Conservation (phyloP, 2,113 vertebrate genomes). For the Orientallactaga bullata region DNA sequence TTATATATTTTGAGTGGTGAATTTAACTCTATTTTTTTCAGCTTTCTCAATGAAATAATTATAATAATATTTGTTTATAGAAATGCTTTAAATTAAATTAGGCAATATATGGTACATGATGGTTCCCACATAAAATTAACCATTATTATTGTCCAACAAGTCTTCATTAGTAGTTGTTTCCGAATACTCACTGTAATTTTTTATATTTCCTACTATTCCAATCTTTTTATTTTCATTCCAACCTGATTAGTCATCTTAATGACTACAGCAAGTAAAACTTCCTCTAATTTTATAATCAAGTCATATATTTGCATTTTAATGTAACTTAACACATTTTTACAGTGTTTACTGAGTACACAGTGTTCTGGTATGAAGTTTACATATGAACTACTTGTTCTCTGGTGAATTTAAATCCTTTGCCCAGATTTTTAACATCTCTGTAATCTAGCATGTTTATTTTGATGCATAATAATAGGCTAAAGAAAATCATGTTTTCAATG, state of each 20-base stretch:
- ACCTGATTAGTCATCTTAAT: neutral
- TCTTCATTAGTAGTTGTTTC: neutral
- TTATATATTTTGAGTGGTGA: neutral
- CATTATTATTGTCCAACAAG: neutral
- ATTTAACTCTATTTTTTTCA: neutral
- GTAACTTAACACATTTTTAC: neutral
- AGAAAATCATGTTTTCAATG: neutral
- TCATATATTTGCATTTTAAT: neutral
- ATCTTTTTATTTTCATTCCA: neutral
- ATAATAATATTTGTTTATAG: neutral
- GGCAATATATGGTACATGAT: neutral
- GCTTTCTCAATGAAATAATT: neutral
- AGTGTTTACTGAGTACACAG: slow-evolving; percentile 13
- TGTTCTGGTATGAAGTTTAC: neutral
- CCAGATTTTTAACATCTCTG: neutral
- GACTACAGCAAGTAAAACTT: no score
- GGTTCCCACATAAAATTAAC: neutral
- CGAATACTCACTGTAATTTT: neutral
- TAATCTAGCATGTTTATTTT: neutral
- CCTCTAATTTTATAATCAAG: neutral
- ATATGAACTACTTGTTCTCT: neutral
- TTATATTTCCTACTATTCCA: neutral
- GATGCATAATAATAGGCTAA: neutral
- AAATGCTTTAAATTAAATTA: neutral
- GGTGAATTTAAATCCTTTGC: neutral